phyloP scores from a whole-genome alignment of 2,888 invertebrate species.

The Phortica magna region DNA sequence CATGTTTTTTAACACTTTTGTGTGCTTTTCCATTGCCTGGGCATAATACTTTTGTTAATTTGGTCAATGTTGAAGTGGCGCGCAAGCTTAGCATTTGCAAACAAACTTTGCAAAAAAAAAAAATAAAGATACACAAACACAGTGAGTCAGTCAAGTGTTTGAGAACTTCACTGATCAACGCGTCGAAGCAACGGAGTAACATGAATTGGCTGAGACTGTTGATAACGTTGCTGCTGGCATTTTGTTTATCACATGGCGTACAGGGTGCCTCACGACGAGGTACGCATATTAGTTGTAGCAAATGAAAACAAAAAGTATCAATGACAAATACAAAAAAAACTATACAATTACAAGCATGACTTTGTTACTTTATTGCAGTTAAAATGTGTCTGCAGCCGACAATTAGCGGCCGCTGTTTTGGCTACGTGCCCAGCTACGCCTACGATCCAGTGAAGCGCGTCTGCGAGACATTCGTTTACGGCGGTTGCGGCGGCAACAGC shows the following conservation, averaged over 20 bases:
- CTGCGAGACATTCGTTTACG: conserved; percentile 87
- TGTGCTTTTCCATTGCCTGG: conserved; percentile 8
- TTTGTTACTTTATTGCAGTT: conserved; percentile 46
- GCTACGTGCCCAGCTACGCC: conserved; percentile 86
- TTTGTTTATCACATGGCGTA: not conserved
- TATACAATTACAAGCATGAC: not conserved
- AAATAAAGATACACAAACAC: conserved; percentile 46
- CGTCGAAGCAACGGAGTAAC: not conserved
- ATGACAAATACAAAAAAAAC: not conserved
- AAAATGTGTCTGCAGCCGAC: conserved; percentile 85
- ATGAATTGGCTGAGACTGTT: conserved; percentile 13
- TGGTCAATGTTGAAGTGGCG: conserved; percentile 61
- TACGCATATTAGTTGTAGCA: not conserved
- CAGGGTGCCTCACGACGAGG: conserved; percentile 16
- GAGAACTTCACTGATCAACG: not conserved
- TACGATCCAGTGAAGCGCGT: conserved; percentile 83
- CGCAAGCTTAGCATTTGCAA: conserved; percentile 38
- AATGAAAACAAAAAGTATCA: not conserved
- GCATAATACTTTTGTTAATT: conserved; percentile 46
- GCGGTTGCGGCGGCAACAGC: conserved; percentile 86
- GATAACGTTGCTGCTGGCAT: conserved; percentile 5
- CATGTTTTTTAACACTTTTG: conserved; percentile 12
- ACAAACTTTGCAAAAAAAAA: conserved; percentile 40
- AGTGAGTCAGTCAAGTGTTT: conserved; percentile 27
- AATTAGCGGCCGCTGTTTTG: conserved; percentile 85